Evolutionary conservation across 2,113 vertebrate genomes (phyloP), one percentile per base, ranked within the genome.

Genomic region (Dinomys branickii): DNA sequence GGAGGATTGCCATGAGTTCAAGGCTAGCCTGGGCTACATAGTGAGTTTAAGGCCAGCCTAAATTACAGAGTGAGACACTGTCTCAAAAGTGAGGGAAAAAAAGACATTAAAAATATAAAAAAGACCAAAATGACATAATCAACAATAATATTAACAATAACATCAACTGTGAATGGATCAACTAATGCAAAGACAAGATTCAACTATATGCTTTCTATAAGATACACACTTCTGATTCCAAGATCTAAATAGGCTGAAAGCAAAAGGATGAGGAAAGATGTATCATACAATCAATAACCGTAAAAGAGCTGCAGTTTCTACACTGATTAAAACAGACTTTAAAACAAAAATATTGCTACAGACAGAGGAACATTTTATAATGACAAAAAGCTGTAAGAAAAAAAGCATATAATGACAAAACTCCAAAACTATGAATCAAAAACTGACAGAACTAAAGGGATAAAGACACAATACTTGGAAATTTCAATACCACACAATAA

Each of bases 271-370:
- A 58, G 77, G 61, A 94, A 94, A 56, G 35, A 67, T 61, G 44
- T 11, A 78, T 33, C 9, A 91, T 58, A 24, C 1, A 80, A 67
- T 47, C 63, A 77, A 61, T 47, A 85, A 58, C 38, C n/a, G 87
- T 56, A n/a, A 80, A 82, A 96, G 30, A 94, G 22, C 30, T 87
- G 4, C 28, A 86, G 16, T 83, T 78, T 54, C 65, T 67, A 86
- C 35, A 85, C 28, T 73, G 87, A 58, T 5, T 93, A 88, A 86
- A 91, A 24, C 4, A 86, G 52, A 83, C 5, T 77, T 73, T 61
- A 85, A 75, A 41, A 85, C 33, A 94, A 88, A 94, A 96, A 35
- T 82, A 94, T 63, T 77, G 91, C 47, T 83, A 44, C 12, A 95
- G 5, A 82, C 24, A 95, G 12, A 47, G 28, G 41, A 17, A 75